Evolutionary conservation across 2,888 invertebrate species (phyloP).

Genomic region (Cylindroiulus punctatus): DNA sequence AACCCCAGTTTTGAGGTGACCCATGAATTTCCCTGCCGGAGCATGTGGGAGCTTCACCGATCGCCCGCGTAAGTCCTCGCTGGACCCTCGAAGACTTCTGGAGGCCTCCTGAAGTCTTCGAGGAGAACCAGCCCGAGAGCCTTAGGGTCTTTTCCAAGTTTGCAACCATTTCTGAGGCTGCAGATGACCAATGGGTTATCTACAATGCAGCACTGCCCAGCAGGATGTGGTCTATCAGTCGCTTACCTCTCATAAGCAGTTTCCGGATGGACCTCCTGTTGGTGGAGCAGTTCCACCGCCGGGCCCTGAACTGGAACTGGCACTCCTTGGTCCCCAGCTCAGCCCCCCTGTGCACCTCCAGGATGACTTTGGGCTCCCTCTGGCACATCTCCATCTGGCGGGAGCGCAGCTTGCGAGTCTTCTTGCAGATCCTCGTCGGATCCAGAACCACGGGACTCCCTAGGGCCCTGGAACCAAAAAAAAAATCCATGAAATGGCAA

Average conservation of each 20-base stretch:
- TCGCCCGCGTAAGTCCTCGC: too few relatives aligned
- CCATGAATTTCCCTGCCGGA: too few relatives aligned
- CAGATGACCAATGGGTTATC: too few relatives aligned
- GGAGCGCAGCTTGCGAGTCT: constrained; percentile 79
- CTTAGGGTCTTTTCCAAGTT: too few relatives aligned
- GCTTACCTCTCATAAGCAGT: constrained; percentile 85
- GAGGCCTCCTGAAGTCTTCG: too few relatives aligned
- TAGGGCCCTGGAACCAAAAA: constrained; percentile 64
- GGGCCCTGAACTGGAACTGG: constrained; percentile 84
- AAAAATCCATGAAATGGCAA: background rate
- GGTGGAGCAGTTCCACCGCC: constrained; percentile 90
- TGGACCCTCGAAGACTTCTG: too few relatives aligned
- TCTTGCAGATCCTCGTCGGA: constrained; percentile 87
- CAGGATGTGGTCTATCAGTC: background rate
- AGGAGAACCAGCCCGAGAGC: too few relatives aligned
- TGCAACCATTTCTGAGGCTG: too few relatives aligned
- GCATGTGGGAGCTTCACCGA: too few relatives aligned
- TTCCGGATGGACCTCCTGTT: constrained; percentile 82
- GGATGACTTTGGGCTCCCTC: constrained; percentile 79
- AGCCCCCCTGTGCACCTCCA: constrained; percentile 85
- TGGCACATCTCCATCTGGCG: constrained; percentile 75
- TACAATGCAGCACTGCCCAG: too few relatives aligned
- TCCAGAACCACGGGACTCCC: constrained; percentile 87
- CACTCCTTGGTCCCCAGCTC: constrained; percentile 85
- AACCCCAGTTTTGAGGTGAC: too few relatives aligned